A percentile compares a stretch with the other conserved stretches of the same genome.
Evolutionary conservation across 2,888 invertebrate genomes (phyloP).

Genomic region (Perizoma affinitatum): DNA sequence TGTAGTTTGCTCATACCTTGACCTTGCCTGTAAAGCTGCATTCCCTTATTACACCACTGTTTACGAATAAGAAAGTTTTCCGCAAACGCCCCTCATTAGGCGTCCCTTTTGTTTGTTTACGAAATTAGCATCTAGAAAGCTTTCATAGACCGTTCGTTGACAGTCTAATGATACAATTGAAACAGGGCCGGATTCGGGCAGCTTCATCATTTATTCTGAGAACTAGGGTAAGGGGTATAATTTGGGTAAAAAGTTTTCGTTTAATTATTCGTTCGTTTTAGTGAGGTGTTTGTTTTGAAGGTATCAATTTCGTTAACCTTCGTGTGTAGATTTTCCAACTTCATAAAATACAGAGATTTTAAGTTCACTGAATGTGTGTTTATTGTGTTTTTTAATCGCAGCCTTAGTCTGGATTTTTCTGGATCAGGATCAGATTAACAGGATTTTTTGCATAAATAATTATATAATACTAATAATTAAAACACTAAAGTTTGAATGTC

Average conservation of each 20-base stretch:
- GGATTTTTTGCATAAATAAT: too few relatives aligned
- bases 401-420: too few relatives aligned
- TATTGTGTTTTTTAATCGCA: too few relatives aligned
- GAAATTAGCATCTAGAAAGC: constrained; percentile 79
- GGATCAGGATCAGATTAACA: too few relatives aligned
- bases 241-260: constrained; percentile 18
- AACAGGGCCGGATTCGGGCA: constrained; percentile 52
- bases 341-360: too few relatives aligned
- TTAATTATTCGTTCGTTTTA: constrained; percentile 14
- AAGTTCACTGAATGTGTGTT: too few relatives aligned
- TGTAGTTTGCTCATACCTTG: background rate
- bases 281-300: constrained; percentile 2
- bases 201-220: constrained; percentile 28
- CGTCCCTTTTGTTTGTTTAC: constrained; percentile 78
- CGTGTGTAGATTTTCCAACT: too few relatives aligned
- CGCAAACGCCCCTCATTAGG: constrained; percentile 77
- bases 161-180: constrained; percentile 68
- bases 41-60: constrained; percentile 4
- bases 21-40: constrained; percentile 7
- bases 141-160: constrained; percentile 61
- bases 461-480: too few relatives aligned
- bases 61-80: constrained; percentile 77
- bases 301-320: constrained; percentile 1
- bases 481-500: too few relatives aligned
- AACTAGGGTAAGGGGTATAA: constrained; percentile 26